Conservation (phyloP, 2,113 vertebrate species). For the Terrapene triunguis region DNA sequence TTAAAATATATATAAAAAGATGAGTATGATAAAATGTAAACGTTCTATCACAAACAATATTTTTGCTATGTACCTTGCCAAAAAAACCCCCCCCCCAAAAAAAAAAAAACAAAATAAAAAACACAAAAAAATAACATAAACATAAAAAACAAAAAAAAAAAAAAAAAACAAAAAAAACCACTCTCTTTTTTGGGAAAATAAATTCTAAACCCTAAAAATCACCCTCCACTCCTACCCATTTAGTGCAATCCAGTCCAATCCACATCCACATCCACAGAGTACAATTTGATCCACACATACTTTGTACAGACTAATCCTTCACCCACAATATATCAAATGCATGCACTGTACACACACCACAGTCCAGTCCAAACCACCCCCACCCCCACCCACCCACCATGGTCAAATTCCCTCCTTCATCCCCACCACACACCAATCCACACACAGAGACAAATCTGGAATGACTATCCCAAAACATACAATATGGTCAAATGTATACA, state of each 20-base stretch:
- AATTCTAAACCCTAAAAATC: not conserved
- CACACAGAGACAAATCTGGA: not conserved
- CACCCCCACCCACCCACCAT: not conserved
- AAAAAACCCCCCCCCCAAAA: no score
- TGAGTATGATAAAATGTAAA: not conserved
- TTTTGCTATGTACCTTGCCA: not conserved
- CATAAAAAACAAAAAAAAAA: not conserved
- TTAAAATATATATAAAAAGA: not conserved
- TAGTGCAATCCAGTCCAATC: not conserved
- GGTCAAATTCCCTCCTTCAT: not conserved
- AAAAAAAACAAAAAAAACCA: no score
- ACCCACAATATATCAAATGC: not conserved
- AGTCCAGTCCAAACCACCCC: not conserved
- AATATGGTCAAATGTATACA: not conserved
- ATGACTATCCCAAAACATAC: not conserved
- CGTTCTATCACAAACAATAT: not conserved
- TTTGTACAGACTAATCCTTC: not conserved
- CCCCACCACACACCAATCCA: not conserved
- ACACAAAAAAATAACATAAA: no score
- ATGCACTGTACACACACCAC: not conserved
- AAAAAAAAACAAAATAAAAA: not conserved
- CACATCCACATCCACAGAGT: no score
- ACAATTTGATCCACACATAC: not conserved
- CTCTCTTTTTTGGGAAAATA: not conserved
- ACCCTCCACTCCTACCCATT: not conserved